These are phyloP conservation scores for Colletes collaris DNA, from an alignment of 2,888 invertebrate species.

Conservation along the genomic window DNA sequence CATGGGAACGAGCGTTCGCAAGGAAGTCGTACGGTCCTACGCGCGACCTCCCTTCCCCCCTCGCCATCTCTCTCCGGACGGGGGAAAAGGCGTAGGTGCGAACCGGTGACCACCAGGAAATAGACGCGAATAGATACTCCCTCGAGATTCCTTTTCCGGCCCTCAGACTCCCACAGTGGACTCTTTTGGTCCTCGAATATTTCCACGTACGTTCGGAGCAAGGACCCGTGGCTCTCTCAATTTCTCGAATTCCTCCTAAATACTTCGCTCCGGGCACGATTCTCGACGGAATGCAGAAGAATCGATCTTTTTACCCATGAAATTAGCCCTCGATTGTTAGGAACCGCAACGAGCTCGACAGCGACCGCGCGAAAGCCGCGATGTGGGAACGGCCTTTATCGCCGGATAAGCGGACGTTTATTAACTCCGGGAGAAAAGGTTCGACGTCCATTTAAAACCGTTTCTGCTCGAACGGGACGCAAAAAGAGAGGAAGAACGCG, in stretches of 20 bases:
- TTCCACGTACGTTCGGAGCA: too few species aligned
- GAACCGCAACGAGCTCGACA: slow-evolving; percentile 3
- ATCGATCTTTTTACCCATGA: neutral
- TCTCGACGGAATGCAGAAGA: neutral
- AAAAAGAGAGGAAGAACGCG: too few species aligned
- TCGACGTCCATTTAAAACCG: too few species aligned
- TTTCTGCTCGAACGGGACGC: too few species aligned
- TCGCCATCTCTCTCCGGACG: slow-evolving; percentile 31
- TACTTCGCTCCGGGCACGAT: too few species aligned
- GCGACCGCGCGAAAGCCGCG: too few species aligned
- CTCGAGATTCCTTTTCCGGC: slow-evolving; percentile 3
- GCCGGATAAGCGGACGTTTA: neutral
- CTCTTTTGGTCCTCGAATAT: too few species aligned
- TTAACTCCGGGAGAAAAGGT: neutral
- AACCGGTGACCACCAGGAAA: slow-evolving; percentile 33
- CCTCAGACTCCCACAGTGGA: neutral
- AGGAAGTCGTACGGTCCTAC: slow-evolving; percentile 70
- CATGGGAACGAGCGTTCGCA: slow-evolving; percentile 80
- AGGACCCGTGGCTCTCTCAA: too few species aligned
- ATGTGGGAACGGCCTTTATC: neutral
- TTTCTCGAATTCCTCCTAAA: too few species aligned
- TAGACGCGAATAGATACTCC: slow-evolving; percentile 10
- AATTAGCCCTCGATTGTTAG: neutral
- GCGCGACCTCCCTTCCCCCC: slow-evolving; percentile 32
- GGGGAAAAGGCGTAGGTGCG: slow-evolving; percentile 41